These are phyloP conservation scores for Calliphora vicina DNA, from an alignment of 1,140 invertebrate species.

Conservation along the genomic window DNA sequence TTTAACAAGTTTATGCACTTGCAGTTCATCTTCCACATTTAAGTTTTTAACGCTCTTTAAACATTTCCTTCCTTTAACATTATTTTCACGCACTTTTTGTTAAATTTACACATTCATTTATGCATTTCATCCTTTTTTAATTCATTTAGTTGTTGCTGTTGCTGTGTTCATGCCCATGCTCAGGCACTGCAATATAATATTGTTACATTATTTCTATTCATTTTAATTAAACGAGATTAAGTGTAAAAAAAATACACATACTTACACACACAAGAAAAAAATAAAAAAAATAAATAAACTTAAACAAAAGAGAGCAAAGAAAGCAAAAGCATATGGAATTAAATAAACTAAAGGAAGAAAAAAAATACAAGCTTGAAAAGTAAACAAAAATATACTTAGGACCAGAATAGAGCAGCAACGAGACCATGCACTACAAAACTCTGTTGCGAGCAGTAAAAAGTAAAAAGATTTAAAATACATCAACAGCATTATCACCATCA, in stretches of 20 bases:
- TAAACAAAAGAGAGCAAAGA: background rate
- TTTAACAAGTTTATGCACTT: too few species aligned
- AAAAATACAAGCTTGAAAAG: background rate
- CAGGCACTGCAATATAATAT: background rate
- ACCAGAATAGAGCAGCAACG: too few species aligned
- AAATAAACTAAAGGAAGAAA: background rate
- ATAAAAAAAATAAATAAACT: too few species aligned
- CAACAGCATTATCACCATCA: background rate
- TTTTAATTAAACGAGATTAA: slow-evolving; percentile 14
- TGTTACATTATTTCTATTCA: slow-evolving; percentile 10
- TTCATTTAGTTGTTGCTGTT: background rate
- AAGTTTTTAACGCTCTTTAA: background rate
- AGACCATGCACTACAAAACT: too few species aligned
- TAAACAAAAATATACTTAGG: background rate
- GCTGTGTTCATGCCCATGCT: background rate
- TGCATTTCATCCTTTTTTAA: background rate
- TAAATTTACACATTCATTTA: background rate
- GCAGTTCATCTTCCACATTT: too few species aligned
- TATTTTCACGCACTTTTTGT: background rate
- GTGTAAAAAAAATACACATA: background rate
- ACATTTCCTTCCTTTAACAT: background rate
- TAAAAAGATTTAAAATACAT: background rate
- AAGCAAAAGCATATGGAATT: background rate
- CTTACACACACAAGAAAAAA: too few species aligned
- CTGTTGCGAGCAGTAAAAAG: too few species aligned